Evolutionary conservation across 2,797 vertebrate genomes (phyloP).

Genomic region (Leptatherina wallacei): DNA sequence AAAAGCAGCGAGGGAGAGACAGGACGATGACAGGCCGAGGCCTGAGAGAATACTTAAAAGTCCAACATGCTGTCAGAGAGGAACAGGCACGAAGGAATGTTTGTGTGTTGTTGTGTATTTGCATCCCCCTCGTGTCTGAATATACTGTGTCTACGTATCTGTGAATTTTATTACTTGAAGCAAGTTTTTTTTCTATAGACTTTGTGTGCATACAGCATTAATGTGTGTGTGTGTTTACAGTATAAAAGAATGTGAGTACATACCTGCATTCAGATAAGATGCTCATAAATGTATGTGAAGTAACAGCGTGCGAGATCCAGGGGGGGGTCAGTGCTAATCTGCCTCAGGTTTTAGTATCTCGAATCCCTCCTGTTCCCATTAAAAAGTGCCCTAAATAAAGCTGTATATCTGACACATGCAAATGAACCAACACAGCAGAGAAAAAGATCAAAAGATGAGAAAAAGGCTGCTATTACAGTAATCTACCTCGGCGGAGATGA

Average conservation of each 20-base stretch:
- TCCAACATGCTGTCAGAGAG: constrained; percentile 68
- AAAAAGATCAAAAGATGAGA: constrained; percentile 84
- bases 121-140: constrained; percentile 27
- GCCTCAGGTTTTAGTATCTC: constrained; percentile 73
- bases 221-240: constrained; percentile 23
- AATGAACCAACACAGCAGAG: constrained; percentile 80
- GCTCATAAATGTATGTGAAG: constrained; percentile 54
- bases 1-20: constrained; percentile 67
- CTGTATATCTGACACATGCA: constrained; percentile 84
- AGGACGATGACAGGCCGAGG: constrained; percentile 74
- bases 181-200: constrained; percentile 3
- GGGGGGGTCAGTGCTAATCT: constrained; percentile 81
- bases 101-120: constrained; percentile 59
- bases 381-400: constrained; percentile 80
- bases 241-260: constrained; percentile 14
- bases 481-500: constrained; percentile 79
- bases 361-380: constrained; percentile 80
- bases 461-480: constrained; percentile 80
- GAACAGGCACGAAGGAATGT: constrained; percentile 68
- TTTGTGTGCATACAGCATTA: not conserved
- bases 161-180: constrained; percentile 16
- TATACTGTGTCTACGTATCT: constrained; percentile 31
- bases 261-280: constrained; percentile 51
- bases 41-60: constrained; percentile 66
- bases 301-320: constrained; percentile 62